Conservation (phyloP, 2,888 invertebrate species). For the Conchocele bisecta region DNA sequence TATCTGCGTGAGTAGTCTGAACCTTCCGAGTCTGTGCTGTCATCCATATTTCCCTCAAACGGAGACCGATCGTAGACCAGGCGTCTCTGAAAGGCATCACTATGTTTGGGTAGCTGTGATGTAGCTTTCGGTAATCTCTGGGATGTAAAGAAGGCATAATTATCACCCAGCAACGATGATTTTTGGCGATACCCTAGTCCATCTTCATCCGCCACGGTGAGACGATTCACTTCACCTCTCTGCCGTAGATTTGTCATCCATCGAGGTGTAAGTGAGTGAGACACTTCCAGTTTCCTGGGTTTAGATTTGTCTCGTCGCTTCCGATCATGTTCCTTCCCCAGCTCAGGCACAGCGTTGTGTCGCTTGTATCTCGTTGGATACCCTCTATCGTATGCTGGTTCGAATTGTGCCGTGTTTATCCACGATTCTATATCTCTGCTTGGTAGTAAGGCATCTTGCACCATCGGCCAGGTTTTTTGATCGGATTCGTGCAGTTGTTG, state of each 20-base stretch:
- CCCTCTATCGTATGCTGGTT: constrained; percentile 11
- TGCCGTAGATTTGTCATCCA: constrained; percentile 58
- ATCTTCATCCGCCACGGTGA: constrained; percentile 30
- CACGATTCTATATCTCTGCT: constrained; percentile 30
- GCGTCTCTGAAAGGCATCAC: too few relatives aligned
- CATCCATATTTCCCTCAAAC: too few relatives aligned
- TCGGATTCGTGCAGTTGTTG: too few relatives aligned
- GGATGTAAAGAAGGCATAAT: too few relatives aligned
- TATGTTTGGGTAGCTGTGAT: too few relatives aligned
- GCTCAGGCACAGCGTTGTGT: background rate
- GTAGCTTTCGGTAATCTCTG: too few relatives aligned
- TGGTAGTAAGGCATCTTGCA: too few relatives aligned
- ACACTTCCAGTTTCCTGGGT: background rate
- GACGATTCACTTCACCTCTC: constrained; percentile 40
- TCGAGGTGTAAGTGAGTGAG: constrained; percentile 40
- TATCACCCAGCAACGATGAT: too few relatives aligned
- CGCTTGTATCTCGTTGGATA: constrained; percentile 3
- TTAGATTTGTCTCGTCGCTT: background rate
- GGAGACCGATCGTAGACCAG: too few relatives aligned
- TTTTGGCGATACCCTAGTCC: constrained; percentile 34
- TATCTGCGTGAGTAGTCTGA: too few relatives aligned
- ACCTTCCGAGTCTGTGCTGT: too few relatives aligned
- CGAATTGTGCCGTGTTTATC: constrained; percentile 31
- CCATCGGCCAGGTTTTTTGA: too few relatives aligned
- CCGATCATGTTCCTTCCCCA: background rate